phyloP scores from a whole-genome alignment of 2,113 vertebrate genomes.

The Myotis lucifugus region DNA sequence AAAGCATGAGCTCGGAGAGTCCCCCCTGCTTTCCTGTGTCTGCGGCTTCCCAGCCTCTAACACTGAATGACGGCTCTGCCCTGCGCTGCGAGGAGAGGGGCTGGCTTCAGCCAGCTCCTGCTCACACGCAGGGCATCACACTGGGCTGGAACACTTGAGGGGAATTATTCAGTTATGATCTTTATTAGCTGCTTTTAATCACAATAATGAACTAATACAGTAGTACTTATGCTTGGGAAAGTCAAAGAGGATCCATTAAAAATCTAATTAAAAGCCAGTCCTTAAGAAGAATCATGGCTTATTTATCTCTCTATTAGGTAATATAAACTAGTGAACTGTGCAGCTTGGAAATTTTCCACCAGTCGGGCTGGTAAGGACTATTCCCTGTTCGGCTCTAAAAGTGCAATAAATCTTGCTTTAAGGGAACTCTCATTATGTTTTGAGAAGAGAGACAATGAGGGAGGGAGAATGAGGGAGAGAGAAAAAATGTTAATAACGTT shows the following conservation, averaged over 20 bases:
- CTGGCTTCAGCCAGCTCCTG: neutral
- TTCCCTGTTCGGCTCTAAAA: constrained; percentile 74
- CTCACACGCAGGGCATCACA: constrained; percentile 40
- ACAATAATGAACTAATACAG: constrained; percentile 81
- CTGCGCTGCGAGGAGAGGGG: neutral
- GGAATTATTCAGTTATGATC: constrained; percentile 82
- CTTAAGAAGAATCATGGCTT: constrained; percentile 81
- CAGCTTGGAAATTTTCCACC: constrained; percentile 77
- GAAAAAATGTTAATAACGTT: neutral
- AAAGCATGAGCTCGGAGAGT: neutral
- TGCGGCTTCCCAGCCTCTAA: neutral
- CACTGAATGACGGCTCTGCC: neutral
- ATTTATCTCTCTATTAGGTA: constrained; percentile 83
- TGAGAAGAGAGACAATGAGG: constrained; percentile 47
- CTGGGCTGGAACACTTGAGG: constrained; percentile 76
- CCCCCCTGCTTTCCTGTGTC: accelerated
- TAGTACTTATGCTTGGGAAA: constrained; percentile 78
- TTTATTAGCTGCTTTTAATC: constrained; percentile 84
- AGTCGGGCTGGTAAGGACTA: constrained; percentile 69
- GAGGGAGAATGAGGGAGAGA: neutral
- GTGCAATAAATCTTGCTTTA: constrained; percentile 73
- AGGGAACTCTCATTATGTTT: constrained; percentile 62
- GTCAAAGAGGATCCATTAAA: constrained; percentile 87
- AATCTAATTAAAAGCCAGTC: constrained; percentile 88
- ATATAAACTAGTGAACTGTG: constrained; percentile 77